A percentile compares a stretch with the other conserved stretches of the same genome.
Conservation (phyloP, 2,797 vertebrate genomes). For the Pteropus rufus region DNA sequence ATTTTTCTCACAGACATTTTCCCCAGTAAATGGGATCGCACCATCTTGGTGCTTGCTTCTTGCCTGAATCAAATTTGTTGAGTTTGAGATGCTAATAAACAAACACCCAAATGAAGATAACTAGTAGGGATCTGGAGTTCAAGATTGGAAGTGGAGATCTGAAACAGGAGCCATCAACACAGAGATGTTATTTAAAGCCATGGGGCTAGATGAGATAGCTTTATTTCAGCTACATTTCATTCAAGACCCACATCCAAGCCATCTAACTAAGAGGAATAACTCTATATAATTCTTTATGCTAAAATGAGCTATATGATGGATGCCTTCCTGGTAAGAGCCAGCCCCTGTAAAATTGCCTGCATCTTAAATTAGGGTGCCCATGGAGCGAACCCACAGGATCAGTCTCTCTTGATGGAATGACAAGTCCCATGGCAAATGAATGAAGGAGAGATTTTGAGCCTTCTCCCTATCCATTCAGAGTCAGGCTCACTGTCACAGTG, state of each 20-base stretch:
- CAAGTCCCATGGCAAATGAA: not conserved
- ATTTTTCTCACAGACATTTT: not conserved
- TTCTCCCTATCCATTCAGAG: not conserved
- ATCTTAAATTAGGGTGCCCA: not conserved
- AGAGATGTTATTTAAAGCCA: not conserved
- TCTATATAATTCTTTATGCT: not conserved
- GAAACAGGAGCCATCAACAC: not conserved
- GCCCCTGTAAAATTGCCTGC: not conserved
- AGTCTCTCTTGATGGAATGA: not conserved
- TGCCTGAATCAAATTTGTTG: not conserved
- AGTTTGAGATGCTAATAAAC: not conserved
- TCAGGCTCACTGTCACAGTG: not conserved
- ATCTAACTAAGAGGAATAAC: not conserved
- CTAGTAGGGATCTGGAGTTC: not conserved
- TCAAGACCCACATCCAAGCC: not conserved
- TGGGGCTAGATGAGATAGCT: not conserved
- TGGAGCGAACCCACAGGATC: not conserved
- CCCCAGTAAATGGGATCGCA: not conserved
- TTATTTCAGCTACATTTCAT: not conserved
- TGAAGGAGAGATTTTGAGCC: not conserved
- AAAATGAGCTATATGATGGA: not conserved
- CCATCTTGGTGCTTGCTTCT: not conserved
- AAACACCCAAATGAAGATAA: not conserved
- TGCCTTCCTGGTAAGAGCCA: not conserved
- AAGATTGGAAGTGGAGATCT: not conserved